These are phyloP conservation scores for Dynastes tityus DNA, from an alignment of 2,888 invertebrate genomes.

Conservation along the genomic window DNA sequence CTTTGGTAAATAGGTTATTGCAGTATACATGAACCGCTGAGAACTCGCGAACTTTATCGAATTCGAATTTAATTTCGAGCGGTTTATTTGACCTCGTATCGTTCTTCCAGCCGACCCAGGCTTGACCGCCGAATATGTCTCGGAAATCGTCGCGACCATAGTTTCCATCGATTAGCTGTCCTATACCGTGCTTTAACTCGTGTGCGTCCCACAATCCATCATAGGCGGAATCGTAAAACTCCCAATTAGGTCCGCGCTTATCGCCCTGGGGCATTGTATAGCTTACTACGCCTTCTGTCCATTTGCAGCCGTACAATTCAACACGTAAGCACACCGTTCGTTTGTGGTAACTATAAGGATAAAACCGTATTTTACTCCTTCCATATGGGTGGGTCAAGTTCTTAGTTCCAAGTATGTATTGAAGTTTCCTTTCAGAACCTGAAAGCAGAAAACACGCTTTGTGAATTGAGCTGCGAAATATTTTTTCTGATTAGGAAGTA, in stretches of 20 bases:
- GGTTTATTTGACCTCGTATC: constrained; percentile 78
- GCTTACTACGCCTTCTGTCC: constrained; percentile 88
- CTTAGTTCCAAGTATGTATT: constrained; percentile 88
- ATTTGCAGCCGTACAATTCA: constrained; percentile 90
- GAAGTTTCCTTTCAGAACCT: constrained; percentile 88
- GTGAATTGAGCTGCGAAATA: too few relatives aligned
- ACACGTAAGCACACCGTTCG: constrained; percentile 94
- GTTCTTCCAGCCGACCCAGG: constrained; percentile 95
- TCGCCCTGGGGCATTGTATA: constrained; percentile 93
- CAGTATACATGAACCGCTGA: constrained; percentile 86
- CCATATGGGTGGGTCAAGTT: constrained; percentile 87
- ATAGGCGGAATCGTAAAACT: constrained; percentile 88
- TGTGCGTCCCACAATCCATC: constrained; percentile 86
- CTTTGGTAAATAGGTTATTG: constrained; percentile 89
- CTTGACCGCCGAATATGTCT: constrained; percentile 73
- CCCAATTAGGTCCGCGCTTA: constrained; percentile 84
- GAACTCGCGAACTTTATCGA: constrained; percentile 91
- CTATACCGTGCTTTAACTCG: constrained; percentile 84
- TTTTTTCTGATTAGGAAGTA: too few relatives aligned
- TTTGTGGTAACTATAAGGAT: constrained; percentile 88
- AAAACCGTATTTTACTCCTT: constrained; percentile 87
- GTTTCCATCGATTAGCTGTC: constrained; percentile 88
- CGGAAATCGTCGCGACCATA: constrained; percentile 83
- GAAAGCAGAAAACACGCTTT: constrained; percentile 59
- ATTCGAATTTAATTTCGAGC: constrained; percentile 84